Base-by-base conservation (phyloP, 1,140 invertebrate species). In the Hycleus phaleratus region DNA sequence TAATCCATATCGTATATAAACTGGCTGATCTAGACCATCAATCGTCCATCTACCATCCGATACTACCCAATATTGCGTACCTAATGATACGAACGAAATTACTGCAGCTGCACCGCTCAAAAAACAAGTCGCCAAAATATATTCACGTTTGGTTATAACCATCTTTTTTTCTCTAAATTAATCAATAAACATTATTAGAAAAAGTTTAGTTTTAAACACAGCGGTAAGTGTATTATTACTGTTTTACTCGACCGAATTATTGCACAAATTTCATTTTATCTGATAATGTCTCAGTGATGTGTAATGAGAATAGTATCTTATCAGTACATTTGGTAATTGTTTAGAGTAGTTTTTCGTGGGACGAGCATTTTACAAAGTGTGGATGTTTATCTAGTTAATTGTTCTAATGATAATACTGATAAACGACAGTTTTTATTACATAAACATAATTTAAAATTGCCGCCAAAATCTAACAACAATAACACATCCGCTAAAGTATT, bases 121-220 rank as follows among this genome's bases (percentile, higher is more conserved):
- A 18, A 61, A 47, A 52, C 49, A 58, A 10, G 52, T 45, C n/a
- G 24, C 39, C 18, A 64, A 58, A 51, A 64, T 55, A 18, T 52
- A 62, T 32, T 42, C 49, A 26, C 59, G 57, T 47, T 62, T 59
- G 39, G 49, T 62, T 56, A 58, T 64, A 8, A 47, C 63, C 63
- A 64, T 64, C 25, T 39, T 60, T 39, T 25, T 44, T 47, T 32
- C 54, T 47, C 0, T 43, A 32, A 4, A 32, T 5, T 32, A 32
- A 32, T 32, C 7, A 18, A 32, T 32, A 38, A 10, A 48, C 12
- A 4, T 48, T 40, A 43, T 48, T 47, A n/a, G 48, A 24, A 46
- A 46, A 48, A 42, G 44, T 25, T 12, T 12, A 1, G 12, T 12
- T 0, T 18, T 18, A 18, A 18, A 18, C 18, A 18, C 18, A 18